Evolutionary conservation across 2,888 invertebrate species (phyloP).

Genomic region (Tipula helvola): DNA sequence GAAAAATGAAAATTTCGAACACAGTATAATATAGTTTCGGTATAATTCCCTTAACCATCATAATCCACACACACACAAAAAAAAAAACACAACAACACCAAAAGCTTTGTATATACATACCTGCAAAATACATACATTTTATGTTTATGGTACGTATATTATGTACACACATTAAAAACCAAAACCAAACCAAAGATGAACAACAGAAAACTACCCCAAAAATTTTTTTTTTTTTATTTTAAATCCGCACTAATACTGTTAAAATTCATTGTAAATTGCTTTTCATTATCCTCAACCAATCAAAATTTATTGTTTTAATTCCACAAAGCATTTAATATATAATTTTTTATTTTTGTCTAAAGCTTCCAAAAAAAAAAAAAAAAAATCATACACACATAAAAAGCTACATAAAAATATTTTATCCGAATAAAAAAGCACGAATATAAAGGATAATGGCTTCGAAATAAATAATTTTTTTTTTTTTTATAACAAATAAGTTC

Average conservation of each 20-base stretch:
- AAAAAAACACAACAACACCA: not conserved
- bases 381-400: not conserved
- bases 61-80: not conserved
- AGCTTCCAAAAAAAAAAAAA: not conserved
- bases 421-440: not conserved
- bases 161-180: not conserved
- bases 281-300: conserved; percentile 4
- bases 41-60: not conserved
- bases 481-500: not conserved
- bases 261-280: conserved; percentile 4
- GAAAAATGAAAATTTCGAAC: not conserved
- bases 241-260: conserved; percentile 4
- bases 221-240: not conserved
- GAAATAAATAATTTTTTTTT: not conserved
- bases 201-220: not conserved
- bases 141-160: not conserved
- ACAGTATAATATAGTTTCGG: not conserved
- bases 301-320: not conserved
- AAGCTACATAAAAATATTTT: not conserved
- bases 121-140: not conserved
- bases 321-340: not conserved
- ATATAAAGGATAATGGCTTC: not conserved
- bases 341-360: not conserved
- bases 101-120: not conserved
- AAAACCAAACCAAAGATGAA: not conserved